Conservation (phyloP, 1,140 invertebrate species). For the Ephestia elutella region DNA sequence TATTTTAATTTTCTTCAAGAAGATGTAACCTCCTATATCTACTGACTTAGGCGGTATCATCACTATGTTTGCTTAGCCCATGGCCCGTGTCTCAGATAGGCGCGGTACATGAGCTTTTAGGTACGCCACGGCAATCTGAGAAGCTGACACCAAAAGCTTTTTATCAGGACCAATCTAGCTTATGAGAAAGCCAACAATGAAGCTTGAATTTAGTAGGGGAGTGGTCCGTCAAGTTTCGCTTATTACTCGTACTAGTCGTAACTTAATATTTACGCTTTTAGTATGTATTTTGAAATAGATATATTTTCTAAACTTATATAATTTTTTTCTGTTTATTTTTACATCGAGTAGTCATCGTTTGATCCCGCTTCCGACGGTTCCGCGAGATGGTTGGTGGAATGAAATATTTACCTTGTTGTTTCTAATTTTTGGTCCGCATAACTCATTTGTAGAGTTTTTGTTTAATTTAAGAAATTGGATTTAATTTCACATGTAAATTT, state of each 20-base stretch:
- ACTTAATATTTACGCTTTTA: not conserved
- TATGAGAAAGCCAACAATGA: constrained; percentile 62
- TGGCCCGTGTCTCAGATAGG: constrained; percentile 67
- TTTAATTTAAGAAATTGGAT: no score
- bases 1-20: no score
- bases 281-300: no score
- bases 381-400: no score
- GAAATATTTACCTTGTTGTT: no score
- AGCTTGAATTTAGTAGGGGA: not conserved
- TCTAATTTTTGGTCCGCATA: no score
- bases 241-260: not conserved
- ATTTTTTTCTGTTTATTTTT: no score
- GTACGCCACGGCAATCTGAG: constrained; percentile 57
- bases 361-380: no score
- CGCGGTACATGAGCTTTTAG: constrained; percentile 70
- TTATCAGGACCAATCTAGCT: constrained; percentile 64
- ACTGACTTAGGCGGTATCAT: constrained; percentile 24
- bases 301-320: no score
- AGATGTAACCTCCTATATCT: constrained; percentile 4
- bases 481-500: no score
- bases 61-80: constrained; percentile 61
- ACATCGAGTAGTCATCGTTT: no score
- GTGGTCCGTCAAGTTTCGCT: not conserved
- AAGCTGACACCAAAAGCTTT: constrained; percentile 68
- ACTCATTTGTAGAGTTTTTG: no score